Evolutionary conservation across 2,797 vertebrate genomes (phyloP), one percentile per base, ranked within the genome.

Genomic region (Spheniscus humboldti): DNA sequence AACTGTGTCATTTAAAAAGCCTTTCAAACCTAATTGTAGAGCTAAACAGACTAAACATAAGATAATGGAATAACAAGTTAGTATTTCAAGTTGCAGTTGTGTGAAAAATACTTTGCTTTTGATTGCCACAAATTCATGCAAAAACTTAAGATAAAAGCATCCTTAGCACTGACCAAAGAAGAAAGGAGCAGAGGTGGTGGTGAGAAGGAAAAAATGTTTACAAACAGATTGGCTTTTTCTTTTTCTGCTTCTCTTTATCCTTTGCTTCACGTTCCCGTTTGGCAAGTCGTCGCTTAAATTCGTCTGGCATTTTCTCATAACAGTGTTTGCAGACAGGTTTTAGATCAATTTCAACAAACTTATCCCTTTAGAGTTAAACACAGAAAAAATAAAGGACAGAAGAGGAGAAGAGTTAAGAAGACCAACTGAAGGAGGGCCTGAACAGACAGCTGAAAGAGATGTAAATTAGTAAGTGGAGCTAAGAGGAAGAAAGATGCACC

Each of bases 291-390:
- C 99, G 98, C 96, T 99, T 99, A 98, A 99, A 98, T 97, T 99
- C 99, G 66, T 99, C 99, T 11, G 99, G 99, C 98, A 99, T 98
- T 97, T 98, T 99, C 96, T 99, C 99, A 28, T 99, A 99, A 98
- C 99, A 99, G 98, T 98, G 99, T 97, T 99, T 99, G 98, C 99
- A 99, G 98, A 99, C 98, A n/a, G 99, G 99, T 98, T 99, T 99
- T 98, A 99, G 98, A 98, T 99, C 99, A 97, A 99, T 98, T 98
- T 99, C 99, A 98, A 99, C 99, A 99, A 99, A 99, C 95, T 99
- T 99, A 98, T 99, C 99, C 98, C 99, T 99, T 98, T 97, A 94
- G 97, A 97, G 96, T 80, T 96, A 84, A 90, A 90, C 86, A 96
- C 84, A 96, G 96, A 96, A 96, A 96, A 97, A 96, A 97, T 28